These are phyloP conservation scores for Peribatodes rhomboidaria DNA, from an alignment of 2,888 invertebrate species.

Conservation along the genomic window DNA sequence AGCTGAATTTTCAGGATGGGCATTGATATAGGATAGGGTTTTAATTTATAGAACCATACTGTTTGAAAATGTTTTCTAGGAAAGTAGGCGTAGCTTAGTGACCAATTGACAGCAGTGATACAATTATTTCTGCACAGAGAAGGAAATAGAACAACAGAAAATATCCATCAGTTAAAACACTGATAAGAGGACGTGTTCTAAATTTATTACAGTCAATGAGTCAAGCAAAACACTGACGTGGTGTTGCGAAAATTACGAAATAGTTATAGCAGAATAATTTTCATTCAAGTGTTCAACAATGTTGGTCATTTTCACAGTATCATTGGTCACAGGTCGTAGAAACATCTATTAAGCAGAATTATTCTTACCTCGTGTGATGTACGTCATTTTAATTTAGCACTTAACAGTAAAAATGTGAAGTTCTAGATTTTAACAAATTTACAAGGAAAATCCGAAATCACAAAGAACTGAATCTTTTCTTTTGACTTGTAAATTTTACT, in stretches of 20 bases:
- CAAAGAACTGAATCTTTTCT: too few species aligned
- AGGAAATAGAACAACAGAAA: not conserved
- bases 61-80: too few species aligned
- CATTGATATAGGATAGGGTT: not conserved
- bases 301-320: too few species aligned
- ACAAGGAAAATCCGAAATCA: too few species aligned
- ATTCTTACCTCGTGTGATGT: slow-evolving; percentile 64
- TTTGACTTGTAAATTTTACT: too few species aligned
- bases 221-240: slow-evolving; percentile 60
- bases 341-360: not conserved
- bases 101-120: too few species aligned
- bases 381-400: slow-evolving; percentile 58
- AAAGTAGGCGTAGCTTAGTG: too few species aligned
- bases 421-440: not conserved
- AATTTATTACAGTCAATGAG: not conserved
- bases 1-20: not conserved
- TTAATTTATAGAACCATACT: too few species aligned
- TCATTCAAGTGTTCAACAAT: not conserved
- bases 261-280: not conserved
- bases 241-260: slow-evolving; percentile 46
- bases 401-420: not conserved
- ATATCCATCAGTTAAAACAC: not conserved
- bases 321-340: too few species aligned
- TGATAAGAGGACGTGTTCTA: not conserved
- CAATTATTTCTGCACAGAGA: not conserved